Evolutionary conservation across 2,113 vertebrate genomes (phyloP).

Genomic region (Oriolus oriolus): DNA sequence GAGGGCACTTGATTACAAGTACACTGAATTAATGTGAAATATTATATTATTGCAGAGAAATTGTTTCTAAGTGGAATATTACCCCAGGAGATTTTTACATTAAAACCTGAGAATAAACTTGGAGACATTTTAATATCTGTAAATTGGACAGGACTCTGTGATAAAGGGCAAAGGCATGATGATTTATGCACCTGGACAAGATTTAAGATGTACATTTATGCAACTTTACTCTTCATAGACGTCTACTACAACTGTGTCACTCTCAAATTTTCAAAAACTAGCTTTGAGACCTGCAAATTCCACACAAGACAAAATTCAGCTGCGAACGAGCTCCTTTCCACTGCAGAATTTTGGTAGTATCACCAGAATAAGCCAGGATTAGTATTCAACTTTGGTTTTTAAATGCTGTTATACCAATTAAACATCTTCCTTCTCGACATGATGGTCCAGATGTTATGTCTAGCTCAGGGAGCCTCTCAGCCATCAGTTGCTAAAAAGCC

Average conservation of each 20-base stretch:
- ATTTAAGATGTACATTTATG: not conserved
- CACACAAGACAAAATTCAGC: not conserved
- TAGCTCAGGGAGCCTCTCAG: not conserved
- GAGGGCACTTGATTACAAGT: not conserved
- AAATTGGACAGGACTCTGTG: not conserved
- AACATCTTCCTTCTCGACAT: not conserved
- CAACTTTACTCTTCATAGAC: accelerated
- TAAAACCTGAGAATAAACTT: not conserved
- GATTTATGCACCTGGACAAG: not conserved
- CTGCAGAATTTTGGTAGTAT: not conserved
- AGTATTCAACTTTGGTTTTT: not conserved
- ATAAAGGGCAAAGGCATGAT: not conserved
- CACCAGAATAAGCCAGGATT: not conserved
- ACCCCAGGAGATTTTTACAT: not conserved
- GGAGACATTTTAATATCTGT: not conserved
- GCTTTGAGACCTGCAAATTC: not conserved
- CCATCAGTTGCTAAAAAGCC: not conserved
- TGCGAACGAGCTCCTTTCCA: not conserved
- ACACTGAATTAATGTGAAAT: not conserved
- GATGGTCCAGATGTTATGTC: not conserved
- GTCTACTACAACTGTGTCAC: not conserved
- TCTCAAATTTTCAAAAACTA: not conserved
- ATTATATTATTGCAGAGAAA: not conserved
- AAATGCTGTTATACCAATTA: not conserved
- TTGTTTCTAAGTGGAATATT: not conserved